These are phyloP conservation scores for Miichthys miiuy DNA, from an alignment of 2,797 vertebrate species.

Conservation along the genomic window DNA sequence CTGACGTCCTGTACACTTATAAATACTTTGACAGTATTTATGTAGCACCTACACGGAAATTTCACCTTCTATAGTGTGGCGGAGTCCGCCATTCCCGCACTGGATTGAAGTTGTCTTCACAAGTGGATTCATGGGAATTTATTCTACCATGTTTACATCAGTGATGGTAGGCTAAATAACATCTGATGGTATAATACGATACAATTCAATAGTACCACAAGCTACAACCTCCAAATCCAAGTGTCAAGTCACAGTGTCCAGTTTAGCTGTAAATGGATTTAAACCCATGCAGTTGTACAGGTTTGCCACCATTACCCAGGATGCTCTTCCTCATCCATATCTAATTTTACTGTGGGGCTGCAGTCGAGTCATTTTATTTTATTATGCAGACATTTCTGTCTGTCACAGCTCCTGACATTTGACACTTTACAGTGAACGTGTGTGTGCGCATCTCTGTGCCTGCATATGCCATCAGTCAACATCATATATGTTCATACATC, in stretches of 20 bases:
- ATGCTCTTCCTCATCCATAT: slow-evolving; percentile 52
- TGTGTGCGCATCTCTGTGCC: slow-evolving; percentile 1
- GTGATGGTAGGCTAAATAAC: no score
- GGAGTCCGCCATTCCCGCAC: background rate
- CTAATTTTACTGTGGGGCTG: slow-evolving; percentile 43
- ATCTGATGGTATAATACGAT: no score
- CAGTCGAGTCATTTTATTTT: slow-evolving; percentile 54
- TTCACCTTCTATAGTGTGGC: no score
- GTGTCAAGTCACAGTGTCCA: no score
- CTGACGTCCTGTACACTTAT: no score
- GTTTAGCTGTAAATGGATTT: background rate
- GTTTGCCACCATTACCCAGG: background rate
- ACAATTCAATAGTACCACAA: no score
- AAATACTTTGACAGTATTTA: no score
- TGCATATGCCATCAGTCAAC: slow-evolving; percentile 47
- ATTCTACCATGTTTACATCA: no score
- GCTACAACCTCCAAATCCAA: no score
- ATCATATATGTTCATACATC: slow-evolving; percentile 25
- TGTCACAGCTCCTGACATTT: slow-evolving; percentile 45
- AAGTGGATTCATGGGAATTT: background rate
- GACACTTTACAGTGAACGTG: slow-evolving; percentile 24
- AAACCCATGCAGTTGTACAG: slow-evolving; percentile 4
- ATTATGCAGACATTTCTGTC: slow-evolving; percentile 39
- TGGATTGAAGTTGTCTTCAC: background rate
- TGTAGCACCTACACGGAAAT: no score